Evolutionary conservation across 2,888 invertebrate species (phyloP), one percentile per base, ranked within the genome.

Genomic region (Leucozona laternaria): DNA sequence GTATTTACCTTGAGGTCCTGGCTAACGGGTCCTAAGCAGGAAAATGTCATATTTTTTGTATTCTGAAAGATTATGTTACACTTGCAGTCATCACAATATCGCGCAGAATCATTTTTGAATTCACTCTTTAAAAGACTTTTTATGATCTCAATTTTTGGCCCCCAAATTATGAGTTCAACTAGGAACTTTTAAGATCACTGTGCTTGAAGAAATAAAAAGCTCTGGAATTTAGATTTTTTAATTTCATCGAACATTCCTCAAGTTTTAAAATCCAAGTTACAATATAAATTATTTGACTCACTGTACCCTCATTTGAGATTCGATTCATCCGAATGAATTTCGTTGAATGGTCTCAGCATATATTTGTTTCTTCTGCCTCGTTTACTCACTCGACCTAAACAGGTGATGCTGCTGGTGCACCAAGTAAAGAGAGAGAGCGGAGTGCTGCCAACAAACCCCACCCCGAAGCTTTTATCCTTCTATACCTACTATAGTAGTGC

Each of bases 361-460:
- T 62, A 62, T 83, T 84, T 58, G 37, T 79, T 20, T 11, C 22
- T 73, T 77, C 66, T 48, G 53, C 72, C 31, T 66, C 77, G 53
- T 72, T 73, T 73, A 31, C 60, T 60, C 60, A 37, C 15, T 70
- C 77, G 62, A 68, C 71, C 58, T 66, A 50, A 68, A 20, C 48
- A 53, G 48, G 31, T 48, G 43, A 4, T 20, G 22, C 20, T 50
- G n/a, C 25, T 50, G 57, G 48, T 80, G 77, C 17, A 58, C 28
- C 55, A 48, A 34, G 17, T 17, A 3, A 1, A 15, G 34, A 17
- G 15, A 31, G 11, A 50, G n/a, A 15, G 40, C 13, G 2, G 6
- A 28, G 50, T 31, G 10, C 43, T 22, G 15, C 43, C 20, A n/a
- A 25, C 45, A n/a, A 13, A 58, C 8, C 17, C 53, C 20, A 28